Conservation (phyloP, 2,797 vertebrate species). For the Neosalanx taihuensis region DNA sequence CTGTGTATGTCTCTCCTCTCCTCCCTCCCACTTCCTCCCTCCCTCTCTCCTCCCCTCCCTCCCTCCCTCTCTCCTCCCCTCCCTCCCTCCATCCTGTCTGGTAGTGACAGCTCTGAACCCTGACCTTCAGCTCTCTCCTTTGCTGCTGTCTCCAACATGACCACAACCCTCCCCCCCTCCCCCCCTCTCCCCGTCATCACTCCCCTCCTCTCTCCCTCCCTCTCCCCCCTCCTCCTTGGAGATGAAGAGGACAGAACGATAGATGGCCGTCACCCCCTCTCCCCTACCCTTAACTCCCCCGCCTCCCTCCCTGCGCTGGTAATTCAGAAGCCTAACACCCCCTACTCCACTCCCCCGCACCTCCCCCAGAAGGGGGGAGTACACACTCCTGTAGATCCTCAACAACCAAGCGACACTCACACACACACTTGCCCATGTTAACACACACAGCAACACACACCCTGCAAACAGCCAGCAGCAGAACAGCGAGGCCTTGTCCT, state of each 20-base stretch:
- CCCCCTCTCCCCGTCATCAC: not conserved
- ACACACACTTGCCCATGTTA: conserved; percentile 8
- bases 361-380: not conserved
- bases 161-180: not conserved
- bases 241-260: conserved; percentile 52
- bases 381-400: not conserved
- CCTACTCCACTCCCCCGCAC: not conserved
- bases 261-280: conserved; percentile 34
- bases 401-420: not conserved
- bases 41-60: not conserved
- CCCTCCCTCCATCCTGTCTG: not conserved
- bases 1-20: conserved; percentile 31
- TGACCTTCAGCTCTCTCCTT: conserved; percentile 14
- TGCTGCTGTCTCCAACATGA: not conserved
- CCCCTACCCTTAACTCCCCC: not conserved
- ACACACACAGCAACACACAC: conserved; percentile 3
- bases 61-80: not conserved
- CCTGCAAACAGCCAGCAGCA: conserved; percentile 16
- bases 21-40: not conserved
- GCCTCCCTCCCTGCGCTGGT: not conserved
- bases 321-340: conserved; percentile 2
- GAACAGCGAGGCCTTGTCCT: not conserved
- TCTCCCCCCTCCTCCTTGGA: conserved; percentile 23
- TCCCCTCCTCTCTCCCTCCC: conserved; percentile 7
- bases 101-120: conserved; percentile 7